Conservation (phyloP, 2,888 invertebrate species). For the Drosophila monieri region DNA sequence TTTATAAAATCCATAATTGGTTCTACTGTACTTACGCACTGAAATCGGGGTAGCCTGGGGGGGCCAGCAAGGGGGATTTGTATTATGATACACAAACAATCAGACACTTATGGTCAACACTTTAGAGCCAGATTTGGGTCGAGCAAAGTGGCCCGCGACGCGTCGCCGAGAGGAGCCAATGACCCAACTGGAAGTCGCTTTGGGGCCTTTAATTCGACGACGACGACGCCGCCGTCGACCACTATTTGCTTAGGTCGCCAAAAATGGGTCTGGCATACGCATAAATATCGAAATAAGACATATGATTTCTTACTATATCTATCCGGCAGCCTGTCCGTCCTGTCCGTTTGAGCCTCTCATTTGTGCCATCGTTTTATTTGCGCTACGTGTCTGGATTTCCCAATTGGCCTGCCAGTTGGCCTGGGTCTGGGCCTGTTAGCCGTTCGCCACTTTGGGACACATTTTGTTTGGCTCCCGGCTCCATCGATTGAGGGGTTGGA, state of each 20-base stretch:
- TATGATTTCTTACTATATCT: slow-evolving; percentile 73
- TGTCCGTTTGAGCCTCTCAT: slow-evolving; percentile 53
- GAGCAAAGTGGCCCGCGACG: slow-evolving; percentile 66
- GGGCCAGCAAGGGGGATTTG: slow-evolving; percentile 44
- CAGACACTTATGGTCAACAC: slow-evolving; percentile 81
- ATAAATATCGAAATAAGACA: slow-evolving; percentile 75
- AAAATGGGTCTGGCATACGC: slow-evolving; percentile 77
- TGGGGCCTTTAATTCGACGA: slow-evolving; percentile 58
- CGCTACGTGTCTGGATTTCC: slow-evolving; percentile 60
- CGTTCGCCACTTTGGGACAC: slow-evolving; percentile 14
- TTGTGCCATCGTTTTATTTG: slow-evolving; percentile 76
- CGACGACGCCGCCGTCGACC: slow-evolving; percentile 28
- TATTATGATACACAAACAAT: slow-evolving; percentile 79
- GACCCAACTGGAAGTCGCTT: slow-evolving; percentile 67
- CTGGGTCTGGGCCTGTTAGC: slow-evolving; percentile 5
- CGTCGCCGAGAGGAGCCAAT: slow-evolving; percentile 64
- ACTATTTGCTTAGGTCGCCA: slow-evolving; percentile 80
- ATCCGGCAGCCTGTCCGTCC: slow-evolving; percentile 8
- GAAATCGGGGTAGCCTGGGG: slow-evolving; percentile 41
- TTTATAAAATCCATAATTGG: slow-evolving; percentile 83
- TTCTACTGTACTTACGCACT: slow-evolving; percentile 83
- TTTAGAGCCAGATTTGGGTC: slow-evolving; percentile 78
- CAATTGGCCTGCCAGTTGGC: slow-evolving; percentile 48
- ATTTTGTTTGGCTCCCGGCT: slow-evolving; percentile 20
- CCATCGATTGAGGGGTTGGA: slow-evolving; percentile 19